phyloP scores from a whole-genome alignment of 2,113 vertebrate species.

The Notothenia coriiceps region DNA sequence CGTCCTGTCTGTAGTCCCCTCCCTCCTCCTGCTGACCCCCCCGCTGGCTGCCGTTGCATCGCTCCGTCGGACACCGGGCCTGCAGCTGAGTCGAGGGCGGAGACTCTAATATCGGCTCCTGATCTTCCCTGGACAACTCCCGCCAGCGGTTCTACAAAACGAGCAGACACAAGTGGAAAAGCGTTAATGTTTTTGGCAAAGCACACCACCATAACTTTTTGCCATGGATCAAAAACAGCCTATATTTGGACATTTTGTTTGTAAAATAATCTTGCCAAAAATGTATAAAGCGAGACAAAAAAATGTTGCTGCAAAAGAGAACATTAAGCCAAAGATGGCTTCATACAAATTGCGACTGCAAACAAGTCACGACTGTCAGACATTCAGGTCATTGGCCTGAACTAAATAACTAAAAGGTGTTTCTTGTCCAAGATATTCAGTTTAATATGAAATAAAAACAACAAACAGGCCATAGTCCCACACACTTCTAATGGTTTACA shows the following conservation, averaged over 20 bases:
- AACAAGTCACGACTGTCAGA: background rate
- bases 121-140: conserved; percentile 91
- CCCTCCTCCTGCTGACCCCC: conserved; percentile 77
- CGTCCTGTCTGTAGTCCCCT: conserved; percentile 79
- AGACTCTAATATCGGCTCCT: conserved; percentile 84
- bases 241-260: background rate
- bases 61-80: conserved; percentile 79
- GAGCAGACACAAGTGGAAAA: background rate
- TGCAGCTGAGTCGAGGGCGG: conserved; percentile 71
- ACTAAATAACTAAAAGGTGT: too few species aligned
- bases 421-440: too few species aligned
- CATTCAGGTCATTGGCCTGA: too few species aligned
- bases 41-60: conserved; percentile 85
- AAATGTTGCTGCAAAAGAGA: background rate
- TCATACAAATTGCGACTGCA: background rate
- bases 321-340: too few species aligned
- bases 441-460: too few species aligned
- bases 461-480: too few species aligned
- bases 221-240: background rate
- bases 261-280: background rate
- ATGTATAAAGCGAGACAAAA: background rate
- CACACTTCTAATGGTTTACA: too few species aligned
- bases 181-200: background rate
- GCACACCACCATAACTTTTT: background rate
- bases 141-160: conserved; percentile 87